Evolutionary conservation across 2,888 invertebrate genomes (phyloP).

Genomic region (Conomelus anceps): DNA sequence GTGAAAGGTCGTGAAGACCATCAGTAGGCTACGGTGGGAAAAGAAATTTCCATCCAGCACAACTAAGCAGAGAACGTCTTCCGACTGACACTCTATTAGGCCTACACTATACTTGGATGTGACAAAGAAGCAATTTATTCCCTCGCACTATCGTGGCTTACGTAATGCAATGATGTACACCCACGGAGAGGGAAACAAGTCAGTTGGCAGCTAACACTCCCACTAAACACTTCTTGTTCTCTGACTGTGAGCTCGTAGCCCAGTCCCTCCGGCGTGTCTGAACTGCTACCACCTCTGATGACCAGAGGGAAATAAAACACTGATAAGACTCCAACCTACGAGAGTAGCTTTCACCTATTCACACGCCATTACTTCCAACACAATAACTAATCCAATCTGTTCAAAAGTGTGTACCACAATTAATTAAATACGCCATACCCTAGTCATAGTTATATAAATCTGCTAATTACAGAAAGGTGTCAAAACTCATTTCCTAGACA

Average conservation of each 20-base stretch:
- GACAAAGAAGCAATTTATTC: not conserved
- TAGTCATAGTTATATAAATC: not conserved
- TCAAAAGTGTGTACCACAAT: not conserved
- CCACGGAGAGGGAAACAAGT: not conserved
- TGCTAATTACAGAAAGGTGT: not conserved
- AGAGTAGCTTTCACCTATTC: not conserved
- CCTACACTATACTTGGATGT: not conserved
- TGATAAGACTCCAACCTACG: not conserved
- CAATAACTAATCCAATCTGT: not conserved
- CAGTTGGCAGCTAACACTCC: not conserved
- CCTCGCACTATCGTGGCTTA: too few species aligned
- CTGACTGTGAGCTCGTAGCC: not conserved
- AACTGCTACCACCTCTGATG: not conserved
- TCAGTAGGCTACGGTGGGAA: not conserved
- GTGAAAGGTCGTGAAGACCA: not conserved
- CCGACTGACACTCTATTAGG: not conserved
- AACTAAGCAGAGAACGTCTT: too few species aligned
- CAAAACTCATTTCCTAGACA: not conserved
- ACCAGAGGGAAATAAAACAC: not conserved
- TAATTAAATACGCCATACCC: not conserved
- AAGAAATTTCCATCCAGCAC: too few species aligned
- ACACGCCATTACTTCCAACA: not conserved
- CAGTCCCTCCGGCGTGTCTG: not conserved
- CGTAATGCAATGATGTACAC: not conserved
- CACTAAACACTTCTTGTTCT: not conserved